These are phyloP conservation scores for Heliconius hortense DNA, from an alignment of 2,888 invertebrate species.

Conservation along the genomic window DNA sequence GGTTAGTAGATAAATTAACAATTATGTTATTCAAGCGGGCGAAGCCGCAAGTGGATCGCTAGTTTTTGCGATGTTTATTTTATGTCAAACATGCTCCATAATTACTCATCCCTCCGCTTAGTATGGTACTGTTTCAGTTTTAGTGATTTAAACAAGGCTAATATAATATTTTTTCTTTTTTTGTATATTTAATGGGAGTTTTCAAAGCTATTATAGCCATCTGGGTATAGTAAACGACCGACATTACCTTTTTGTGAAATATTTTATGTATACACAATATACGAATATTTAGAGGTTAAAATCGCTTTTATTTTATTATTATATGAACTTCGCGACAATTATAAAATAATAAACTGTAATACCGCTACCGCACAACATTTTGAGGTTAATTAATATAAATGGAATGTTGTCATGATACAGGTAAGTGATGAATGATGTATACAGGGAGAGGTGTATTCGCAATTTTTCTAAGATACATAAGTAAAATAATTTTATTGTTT, in stretches of 20 bases:
- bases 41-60: too few species aligned
- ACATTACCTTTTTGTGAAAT: neutral
- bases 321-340: conserved; percentile 8
- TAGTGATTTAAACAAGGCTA: neutral
- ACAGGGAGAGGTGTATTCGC: neutral
- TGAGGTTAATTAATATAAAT: conserved; percentile 24
- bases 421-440: neutral
- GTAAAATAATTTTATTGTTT: neutral
- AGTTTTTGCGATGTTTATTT: too few species aligned
- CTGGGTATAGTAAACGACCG: neutral
- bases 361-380: neutral
- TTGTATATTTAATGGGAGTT: conserved; percentile 7
- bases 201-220: conserved; percentile 4
- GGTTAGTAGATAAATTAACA: too few species aligned
- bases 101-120: neutral
- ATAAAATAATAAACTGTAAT: conserved; percentile 11
- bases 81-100: neutral
- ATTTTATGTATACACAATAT: conserved; percentile 13
- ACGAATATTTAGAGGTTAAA: neutral
- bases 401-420: conserved; percentile 8
- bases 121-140: neutral
- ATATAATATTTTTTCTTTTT: neutral
- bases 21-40: too few species aligned
- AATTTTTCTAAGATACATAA: neutral
- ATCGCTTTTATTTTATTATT: conserved; percentile 3